Conservation (phyloP, 2,797 vertebrate species). For the Centropyge bicolor region DNA sequence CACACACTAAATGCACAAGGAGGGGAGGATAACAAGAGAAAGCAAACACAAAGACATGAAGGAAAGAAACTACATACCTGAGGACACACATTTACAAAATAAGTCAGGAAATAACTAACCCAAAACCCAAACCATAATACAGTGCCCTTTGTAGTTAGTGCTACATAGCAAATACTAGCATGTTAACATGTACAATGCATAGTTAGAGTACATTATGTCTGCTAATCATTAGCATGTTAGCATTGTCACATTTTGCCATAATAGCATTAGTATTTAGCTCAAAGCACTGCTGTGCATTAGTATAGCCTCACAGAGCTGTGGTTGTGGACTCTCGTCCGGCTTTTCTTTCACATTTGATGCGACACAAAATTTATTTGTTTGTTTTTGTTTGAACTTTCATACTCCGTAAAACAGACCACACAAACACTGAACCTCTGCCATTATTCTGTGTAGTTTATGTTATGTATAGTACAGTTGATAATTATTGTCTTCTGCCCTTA, state of each 20-base stretch:
- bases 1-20: too few species aligned
- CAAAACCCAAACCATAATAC: too few species aligned
- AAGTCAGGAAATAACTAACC: too few species aligned
- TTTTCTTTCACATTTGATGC: conserved; percentile 6
- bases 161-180: too few species aligned
- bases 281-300: neutral
- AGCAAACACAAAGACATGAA: too few species aligned
- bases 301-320: neutral
- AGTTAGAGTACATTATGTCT: too few species aligned
- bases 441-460: neutral
- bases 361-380: neutral
- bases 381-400: neutral
- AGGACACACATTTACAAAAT: too few species aligned
- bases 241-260: neutral
- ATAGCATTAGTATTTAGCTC: conserved; percentile 3
- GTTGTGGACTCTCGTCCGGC: neutral
- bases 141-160: too few species aligned
- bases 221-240: neutral
- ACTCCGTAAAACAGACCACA: neutral
- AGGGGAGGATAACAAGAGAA: too few species aligned
- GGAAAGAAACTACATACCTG: too few species aligned
- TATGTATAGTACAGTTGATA: too few species aligned
- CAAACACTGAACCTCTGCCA: neutral
- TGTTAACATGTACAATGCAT: too few species aligned
- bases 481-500: neutral